Conservation (phyloP, 2,797 vertebrate species). For the Urophycis tenuis region DNA sequence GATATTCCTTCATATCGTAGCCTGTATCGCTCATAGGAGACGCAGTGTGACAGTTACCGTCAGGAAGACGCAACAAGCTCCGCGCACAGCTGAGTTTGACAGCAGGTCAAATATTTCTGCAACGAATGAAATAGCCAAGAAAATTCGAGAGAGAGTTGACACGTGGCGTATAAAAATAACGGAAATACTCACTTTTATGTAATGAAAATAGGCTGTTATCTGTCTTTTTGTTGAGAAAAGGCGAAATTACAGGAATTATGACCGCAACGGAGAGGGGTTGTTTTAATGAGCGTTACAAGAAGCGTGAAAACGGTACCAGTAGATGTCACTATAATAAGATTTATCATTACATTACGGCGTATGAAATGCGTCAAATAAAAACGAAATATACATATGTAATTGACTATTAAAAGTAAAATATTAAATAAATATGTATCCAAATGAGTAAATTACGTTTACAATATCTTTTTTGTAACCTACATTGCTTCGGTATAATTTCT, state of each 20-base stretch:
- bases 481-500: not conserved
- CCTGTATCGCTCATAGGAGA: not conserved
- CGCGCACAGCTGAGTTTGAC: constrained; percentile 48
- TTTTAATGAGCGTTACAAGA: not conserved
- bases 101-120: constrained; percentile 14
- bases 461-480: not conserved
- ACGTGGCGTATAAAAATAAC: not conserved
- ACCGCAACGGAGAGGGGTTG: not conserved
- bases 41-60: not conserved
- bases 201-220: not conserved
- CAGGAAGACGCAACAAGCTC: constrained; percentile 3
- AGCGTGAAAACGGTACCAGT: not conserved
- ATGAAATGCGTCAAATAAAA: not conserved
- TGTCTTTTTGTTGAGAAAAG: not conserved
- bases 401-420: not conserved
- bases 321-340: not conserved
- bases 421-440: not conserved
- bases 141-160: not conserved
- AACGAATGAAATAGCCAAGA: not conserved
- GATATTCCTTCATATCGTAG: not conserved
- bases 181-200: not conserved
- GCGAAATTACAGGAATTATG: not conserved
- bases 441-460: not conserved
- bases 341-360: not conserved
- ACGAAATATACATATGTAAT: not conserved